These are phyloP conservation scores for Platysteira castanea DNA, from an alignment of 2,113 vertebrate genomes.

Conservation along the genomic window DNA sequence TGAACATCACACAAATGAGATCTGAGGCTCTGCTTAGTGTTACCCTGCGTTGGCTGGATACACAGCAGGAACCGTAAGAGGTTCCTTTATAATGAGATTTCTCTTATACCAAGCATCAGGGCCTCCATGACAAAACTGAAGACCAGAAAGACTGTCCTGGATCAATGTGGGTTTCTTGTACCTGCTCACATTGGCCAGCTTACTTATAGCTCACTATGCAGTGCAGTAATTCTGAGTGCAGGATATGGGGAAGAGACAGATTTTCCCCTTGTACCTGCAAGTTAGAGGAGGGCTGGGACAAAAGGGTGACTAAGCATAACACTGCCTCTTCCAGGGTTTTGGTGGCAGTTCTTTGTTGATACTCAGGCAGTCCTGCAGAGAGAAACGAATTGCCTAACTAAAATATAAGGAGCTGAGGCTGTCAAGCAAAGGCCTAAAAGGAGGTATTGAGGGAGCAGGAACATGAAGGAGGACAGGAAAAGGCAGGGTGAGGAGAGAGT, in stretches of 20 bases:
- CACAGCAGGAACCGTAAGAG: neutral
- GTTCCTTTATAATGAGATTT: neutral
- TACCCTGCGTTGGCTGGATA: neutral
- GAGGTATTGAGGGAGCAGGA: neutral
- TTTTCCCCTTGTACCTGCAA: neutral
- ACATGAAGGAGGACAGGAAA: neutral
- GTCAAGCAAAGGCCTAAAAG: neutral
- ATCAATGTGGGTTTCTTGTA: neutral
- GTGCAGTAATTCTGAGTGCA: neutral
- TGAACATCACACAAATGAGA: neutral
- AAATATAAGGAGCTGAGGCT: neutral
- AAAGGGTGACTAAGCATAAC: neutral
- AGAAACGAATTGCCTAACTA: conserved; percentile 4
- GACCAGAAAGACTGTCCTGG: neutral
- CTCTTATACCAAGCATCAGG: neutral
- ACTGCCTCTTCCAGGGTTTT: neutral
- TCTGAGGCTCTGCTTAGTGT: neutral
- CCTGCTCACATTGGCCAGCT: neutral
- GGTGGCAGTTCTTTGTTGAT: neutral
- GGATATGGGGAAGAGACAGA: neutral
- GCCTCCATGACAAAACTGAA: neutral
- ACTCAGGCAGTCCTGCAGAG: neutral
- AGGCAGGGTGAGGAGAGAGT: neutral
- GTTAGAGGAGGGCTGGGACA: neutral
- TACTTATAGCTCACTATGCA: neutral